Evolutionary conservation across 1,140 invertebrate genomes (phyloP).

Genomic region (Tribolium castaneum): DNA sequence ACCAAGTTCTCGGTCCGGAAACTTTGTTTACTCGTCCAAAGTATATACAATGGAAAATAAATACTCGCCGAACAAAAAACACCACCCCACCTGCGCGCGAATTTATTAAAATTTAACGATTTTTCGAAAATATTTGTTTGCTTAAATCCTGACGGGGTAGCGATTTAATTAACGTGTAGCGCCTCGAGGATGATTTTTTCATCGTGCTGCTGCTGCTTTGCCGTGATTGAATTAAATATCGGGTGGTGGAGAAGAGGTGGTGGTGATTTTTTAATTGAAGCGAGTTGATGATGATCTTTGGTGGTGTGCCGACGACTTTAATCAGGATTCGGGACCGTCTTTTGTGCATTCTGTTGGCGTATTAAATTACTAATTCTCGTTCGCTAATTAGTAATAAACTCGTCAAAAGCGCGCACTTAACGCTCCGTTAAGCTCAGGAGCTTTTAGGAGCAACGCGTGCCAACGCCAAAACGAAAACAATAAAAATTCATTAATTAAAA

Average conservation of each 20-base stretch:
- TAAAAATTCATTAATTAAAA: neutral
- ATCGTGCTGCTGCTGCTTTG: neutral
- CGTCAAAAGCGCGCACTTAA: constrained; percentile 37
- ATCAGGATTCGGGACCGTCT: constrained; percentile 16
- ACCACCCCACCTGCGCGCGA: neutral
- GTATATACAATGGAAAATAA: constrained; percentile 35
- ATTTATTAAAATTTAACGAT: constrained; percentile 24
- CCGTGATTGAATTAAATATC: constrained; percentile 9
- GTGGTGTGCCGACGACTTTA: constrained; percentile 15
- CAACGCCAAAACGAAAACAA: neutral
- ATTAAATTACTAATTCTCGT: constrained; percentile 44
- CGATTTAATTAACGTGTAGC: constrained; percentile 15
- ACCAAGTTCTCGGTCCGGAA: constrained; percentile 4
- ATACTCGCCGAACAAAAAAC: constrained; percentile 20
- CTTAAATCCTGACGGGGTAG: neutral
- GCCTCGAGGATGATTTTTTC: constrained; percentile 10
- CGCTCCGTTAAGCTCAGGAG: constrained; percentile 30
- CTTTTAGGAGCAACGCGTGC: neutral
- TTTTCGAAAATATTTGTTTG: neutral
- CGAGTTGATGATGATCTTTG: neutral
- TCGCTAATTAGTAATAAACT: constrained; percentile 43
- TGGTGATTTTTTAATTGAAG: constrained; percentile 16
- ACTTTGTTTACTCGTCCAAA: constrained; percentile 21
- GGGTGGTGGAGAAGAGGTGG: neutral
- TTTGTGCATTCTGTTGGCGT: constrained; percentile 36